A percentile compares a stretch with the other conserved stretches of the same genome.
Evolutionary conservation across 92 coral and sea anemone genomes (phyloP).

Genomic region (Palythoa caribaeorum): DNA sequence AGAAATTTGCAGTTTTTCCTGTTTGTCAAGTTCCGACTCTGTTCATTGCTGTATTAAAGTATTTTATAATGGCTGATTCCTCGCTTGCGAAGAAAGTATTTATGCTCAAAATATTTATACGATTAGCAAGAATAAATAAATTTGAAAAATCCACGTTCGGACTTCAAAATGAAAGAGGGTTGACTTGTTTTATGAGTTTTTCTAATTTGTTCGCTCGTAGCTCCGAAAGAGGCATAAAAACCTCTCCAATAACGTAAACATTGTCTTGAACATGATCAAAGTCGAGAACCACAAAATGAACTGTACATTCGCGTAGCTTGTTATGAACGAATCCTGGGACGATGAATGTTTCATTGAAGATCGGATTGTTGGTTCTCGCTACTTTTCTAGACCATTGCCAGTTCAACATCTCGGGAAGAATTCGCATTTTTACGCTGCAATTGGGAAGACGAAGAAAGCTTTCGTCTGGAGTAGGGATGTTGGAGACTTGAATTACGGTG

Average conservation of each 20-base stretch:
- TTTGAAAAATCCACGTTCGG: not conserved
- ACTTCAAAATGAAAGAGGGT: constrained; percentile 78
- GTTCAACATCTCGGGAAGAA: constrained; percentile 84
- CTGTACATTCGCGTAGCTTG: constrained; percentile 91
- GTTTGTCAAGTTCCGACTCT: too few relatives aligned
- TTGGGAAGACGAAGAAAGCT: constrained; percentile 87
- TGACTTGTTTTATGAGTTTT: constrained; percentile 83
- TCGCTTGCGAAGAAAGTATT: not conserved
- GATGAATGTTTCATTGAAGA: constrained; percentile 92
- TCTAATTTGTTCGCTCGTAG: constrained; percentile 90
- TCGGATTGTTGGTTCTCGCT: constrained; percentile 84
- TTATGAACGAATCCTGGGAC: constrained; percentile 96
- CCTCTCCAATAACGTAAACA: constrained; percentile 93
- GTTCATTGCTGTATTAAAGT: not conserved
- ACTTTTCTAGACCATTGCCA: constrained; percentile 94
- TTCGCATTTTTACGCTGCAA: constrained; percentile 94
- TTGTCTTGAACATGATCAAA: constrained; percentile 94
- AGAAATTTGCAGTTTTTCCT: too few relatives aligned
- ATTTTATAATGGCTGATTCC: not conserved
- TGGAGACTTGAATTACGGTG: constrained; percentile 84
- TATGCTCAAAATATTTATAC: not conserved
- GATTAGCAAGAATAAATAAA: not conserved
- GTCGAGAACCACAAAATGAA: constrained; percentile 91
- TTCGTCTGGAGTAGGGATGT: constrained; percentile 87
- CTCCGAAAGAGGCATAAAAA: constrained; percentile 86